Evolutionary conservation across 2,113 vertebrate genomes (phyloP).

Genomic region (Phyllostomus hastatus): DNA sequence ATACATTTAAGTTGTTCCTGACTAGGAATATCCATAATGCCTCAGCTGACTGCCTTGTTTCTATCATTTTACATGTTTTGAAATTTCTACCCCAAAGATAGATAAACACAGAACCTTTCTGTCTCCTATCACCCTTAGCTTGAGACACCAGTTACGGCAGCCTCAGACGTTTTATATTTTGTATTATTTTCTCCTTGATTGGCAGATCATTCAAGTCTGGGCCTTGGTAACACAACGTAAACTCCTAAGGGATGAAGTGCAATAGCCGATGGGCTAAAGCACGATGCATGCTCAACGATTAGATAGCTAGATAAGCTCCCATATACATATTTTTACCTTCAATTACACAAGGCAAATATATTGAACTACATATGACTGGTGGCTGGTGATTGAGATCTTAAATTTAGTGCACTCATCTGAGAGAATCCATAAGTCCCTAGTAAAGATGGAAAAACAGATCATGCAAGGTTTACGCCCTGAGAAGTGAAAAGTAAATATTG

Average conservation of each 20-base stretch:
- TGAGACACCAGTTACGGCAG: background rate
- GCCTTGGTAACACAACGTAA: background rate
- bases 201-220: background rate
- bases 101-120: background rate
- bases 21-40: background rate
- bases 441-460: background rate
- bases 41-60: background rate
- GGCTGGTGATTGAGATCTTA: background rate
- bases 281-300: background rate
- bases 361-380: background rate
- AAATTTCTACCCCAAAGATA: background rate
- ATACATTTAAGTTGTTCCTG: background rate
- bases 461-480: background rate
- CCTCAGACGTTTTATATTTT: background rate
- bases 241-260: accelerated
- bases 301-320: background rate
- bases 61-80: background rate
- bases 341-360: background rate
- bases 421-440: background rate
- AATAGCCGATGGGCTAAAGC: background rate
- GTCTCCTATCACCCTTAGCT: background rate
- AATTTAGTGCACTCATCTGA: background rate
- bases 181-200: background rate
- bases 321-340: background rate
- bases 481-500: background rate